Conservation (phyloP, 2,888 invertebrate genomes). For the Rutpela maculata region DNA sequence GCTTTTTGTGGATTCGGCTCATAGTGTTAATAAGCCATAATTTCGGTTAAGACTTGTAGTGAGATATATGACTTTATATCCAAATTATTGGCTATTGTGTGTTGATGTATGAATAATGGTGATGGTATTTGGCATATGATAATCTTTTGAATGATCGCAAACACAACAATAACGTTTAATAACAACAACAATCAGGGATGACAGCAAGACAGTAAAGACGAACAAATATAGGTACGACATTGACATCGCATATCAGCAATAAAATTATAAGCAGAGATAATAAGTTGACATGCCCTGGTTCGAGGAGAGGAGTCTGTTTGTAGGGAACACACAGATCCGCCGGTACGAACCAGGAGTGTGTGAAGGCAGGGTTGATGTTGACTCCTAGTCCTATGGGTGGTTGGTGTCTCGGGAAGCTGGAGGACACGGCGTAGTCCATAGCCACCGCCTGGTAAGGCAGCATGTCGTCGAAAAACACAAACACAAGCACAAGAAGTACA, state of each 20-base stretch:
- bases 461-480: conserved; percentile 74
- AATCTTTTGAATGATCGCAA: neutral
- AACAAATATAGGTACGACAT: conserved; percentile 8
- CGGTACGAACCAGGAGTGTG: conserved; percentile 96
- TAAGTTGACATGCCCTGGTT: conserved; percentile 92
- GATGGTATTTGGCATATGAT: neutral
- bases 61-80: too few relatives aligned
- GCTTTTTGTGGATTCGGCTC: too few relatives aligned
- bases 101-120: neutral
- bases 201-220: conserved; percentile 48
- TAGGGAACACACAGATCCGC: conserved; percentile 94
- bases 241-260: conserved; percentile 32
- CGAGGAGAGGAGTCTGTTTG: conserved; percentile 88
- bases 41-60: neutral
- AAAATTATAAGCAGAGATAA: conserved; percentile 67
- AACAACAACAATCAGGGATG: conserved; percentile 37
- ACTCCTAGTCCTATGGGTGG: conserved; percentile 74
- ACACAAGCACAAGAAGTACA: conserved; percentile 37
- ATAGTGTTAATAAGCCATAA: neutral
- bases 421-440: conserved; percentile 86
- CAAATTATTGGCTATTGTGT: too few relatives aligned
- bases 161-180: conserved; percentile 43
- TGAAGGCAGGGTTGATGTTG: conserved; percentile 87
- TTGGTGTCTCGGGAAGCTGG: conserved; percentile 70
- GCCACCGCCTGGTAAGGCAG: conserved; percentile 92